These are phyloP conservation scores for Aporrectodea caliginosa DNA, from an alignment of 1,140 invertebrate species.

Conservation along the genomic window DNA sequence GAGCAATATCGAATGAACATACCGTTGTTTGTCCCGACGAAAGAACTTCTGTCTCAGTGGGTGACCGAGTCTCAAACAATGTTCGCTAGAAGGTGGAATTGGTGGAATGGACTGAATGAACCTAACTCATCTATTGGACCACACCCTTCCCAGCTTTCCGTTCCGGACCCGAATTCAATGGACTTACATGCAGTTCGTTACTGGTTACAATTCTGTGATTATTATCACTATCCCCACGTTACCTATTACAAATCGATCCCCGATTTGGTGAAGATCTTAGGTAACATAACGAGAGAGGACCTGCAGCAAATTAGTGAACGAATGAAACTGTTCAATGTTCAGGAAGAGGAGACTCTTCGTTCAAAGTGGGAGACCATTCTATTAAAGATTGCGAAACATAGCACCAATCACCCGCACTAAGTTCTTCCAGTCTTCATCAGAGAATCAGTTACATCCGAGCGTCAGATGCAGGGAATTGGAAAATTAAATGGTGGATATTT, in stretches of 20 bases:
- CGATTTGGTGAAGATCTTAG: constrained; percentile 29
- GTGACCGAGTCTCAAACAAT: neutral
- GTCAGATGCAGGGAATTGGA: too few relatives aligned
- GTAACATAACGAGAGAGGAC: neutral
- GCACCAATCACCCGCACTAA: neutral
- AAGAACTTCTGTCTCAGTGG: constrained; percentile 23
- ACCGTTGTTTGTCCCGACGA: constrained; percentile 33
- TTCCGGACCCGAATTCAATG: constrained; percentile 28
- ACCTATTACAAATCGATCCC: constrained; percentile 20
- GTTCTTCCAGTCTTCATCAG: too few relatives aligned
- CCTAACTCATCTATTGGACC: neutral
- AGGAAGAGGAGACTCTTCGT: neutral
- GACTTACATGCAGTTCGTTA: constrained; percentile 6
- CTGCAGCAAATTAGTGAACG: constrained; percentile 7
- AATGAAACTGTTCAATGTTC: neutral
- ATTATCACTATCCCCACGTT: constrained; percentile 25
- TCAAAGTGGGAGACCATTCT: constrained; percentile 5
- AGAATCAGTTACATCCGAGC: too few relatives aligned
- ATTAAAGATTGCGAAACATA: constrained; percentile 4
- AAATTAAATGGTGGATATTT: too few relatives aligned
- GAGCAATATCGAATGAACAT: constrained; percentile 32
- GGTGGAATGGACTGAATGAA: neutral
- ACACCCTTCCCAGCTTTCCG: neutral
- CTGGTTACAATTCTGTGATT: constrained; percentile 34
- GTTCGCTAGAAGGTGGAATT: neutral